Evolutionary conservation across 1,140 invertebrate genomes (phyloP).

Genomic region (Lethrus apterus): DNA sequence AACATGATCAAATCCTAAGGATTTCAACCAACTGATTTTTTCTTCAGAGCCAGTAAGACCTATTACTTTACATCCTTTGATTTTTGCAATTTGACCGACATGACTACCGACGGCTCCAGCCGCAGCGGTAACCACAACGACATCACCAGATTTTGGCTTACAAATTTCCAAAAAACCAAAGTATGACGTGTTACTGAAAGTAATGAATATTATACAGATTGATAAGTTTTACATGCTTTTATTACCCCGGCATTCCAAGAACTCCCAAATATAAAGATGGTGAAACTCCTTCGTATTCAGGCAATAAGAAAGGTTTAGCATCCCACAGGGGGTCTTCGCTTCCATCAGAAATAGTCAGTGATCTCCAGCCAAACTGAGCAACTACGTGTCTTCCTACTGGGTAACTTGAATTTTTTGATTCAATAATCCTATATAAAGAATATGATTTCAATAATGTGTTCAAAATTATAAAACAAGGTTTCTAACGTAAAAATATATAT

Average conservation of each 20-base stretch:
- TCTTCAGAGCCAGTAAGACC: conserved; percentile 61
- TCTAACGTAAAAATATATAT: too few species aligned
- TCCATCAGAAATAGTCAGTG: conserved; percentile 42
- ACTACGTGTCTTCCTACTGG: conserved; percentile 43
- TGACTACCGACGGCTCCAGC: conserved; percentile 62
- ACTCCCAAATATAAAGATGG: conserved; percentile 37
- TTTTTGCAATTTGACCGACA: conserved; percentile 66
- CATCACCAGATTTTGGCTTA: conserved; percentile 58
- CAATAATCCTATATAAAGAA: conserved; percentile 14
- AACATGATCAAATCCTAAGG: conserved; percentile 57
- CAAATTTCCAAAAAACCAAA: conserved; percentile 62
- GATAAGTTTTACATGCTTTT: not conserved
- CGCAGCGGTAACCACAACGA: conserved; percentile 55
- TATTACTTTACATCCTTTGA: conserved; percentile 57
- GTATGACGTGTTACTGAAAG: conserved; percentile 59
- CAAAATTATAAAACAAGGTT: too few species aligned
- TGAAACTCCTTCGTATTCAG: conserved; percentile 15
- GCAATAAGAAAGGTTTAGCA: conserved; percentile 30
- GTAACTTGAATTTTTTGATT: conserved; percentile 38
- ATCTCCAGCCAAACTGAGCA: conserved; percentile 48
- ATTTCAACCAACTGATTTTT: conserved; percentile 58
- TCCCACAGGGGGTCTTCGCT: not conserved
- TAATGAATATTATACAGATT: not conserved
- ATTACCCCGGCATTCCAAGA: conserved; percentile 50
- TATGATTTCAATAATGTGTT: too few species aligned